Conservation (phyloP, 2,888 invertebrate genomes). For the Masnerella sp. region DNA sequence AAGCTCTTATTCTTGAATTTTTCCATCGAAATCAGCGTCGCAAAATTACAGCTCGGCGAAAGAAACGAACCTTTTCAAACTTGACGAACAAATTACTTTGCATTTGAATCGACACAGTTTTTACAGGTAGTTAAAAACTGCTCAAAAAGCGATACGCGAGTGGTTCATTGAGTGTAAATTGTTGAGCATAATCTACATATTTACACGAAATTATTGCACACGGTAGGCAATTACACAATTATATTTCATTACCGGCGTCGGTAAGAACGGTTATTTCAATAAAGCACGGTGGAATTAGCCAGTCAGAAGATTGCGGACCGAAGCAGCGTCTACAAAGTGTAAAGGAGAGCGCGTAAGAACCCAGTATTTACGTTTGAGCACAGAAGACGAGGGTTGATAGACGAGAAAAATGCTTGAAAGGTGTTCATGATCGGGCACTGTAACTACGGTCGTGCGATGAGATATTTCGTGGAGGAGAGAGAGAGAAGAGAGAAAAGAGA, state of each 20-base stretch:
- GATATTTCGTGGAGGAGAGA: slow-evolving; percentile 56
- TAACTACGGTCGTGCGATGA: slow-evolving; percentile 55
- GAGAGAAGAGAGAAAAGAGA: slow-evolving; percentile 7
- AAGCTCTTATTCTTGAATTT: too few relatives aligned
- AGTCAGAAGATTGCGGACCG: slow-evolving; percentile 57
- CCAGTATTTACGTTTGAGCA: slow-evolving; percentile 51
- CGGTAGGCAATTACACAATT: slow-evolving; percentile 57
- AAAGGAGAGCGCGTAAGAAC: slow-evolving; percentile 55
- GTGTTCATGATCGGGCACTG: slow-evolving; percentile 60
- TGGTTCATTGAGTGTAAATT: slow-evolving; percentile 42
- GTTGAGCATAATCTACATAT: slow-evolving; percentile 56
- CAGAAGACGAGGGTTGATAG: slow-evolving; percentile 60
- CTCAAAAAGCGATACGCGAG: background rate
- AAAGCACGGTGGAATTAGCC: slow-evolving; percentile 58
- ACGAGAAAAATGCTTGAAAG: slow-evolving; percentile 61
- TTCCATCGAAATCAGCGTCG: too few relatives aligned
- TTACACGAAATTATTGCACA: slow-evolving; percentile 48
- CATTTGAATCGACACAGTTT: slow-evolving; percentile 24
- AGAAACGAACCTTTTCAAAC: too few relatives aligned
- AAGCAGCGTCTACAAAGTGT: slow-evolving; percentile 56
- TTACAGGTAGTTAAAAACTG: background rate
- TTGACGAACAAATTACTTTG: background rate
- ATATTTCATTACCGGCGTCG: slow-evolving; percentile 55
- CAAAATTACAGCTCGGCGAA: too few relatives aligned
- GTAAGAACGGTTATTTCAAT: slow-evolving; percentile 60